Conservation (phyloP, 2,888 invertebrate species). For the Leucoptera coffeella region DNA sequence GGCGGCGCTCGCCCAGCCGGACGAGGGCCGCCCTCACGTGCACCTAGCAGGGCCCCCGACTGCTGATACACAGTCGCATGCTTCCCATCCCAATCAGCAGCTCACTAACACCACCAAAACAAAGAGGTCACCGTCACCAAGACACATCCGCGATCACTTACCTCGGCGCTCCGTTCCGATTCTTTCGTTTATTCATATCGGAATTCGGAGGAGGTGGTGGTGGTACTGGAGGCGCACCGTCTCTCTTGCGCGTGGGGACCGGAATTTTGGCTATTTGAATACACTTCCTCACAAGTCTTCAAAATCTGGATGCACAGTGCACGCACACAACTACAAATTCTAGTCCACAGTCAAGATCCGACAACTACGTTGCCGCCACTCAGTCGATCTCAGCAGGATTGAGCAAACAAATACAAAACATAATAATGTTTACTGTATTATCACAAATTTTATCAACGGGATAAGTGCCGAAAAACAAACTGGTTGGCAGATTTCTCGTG, state of each 20-base stretch:
- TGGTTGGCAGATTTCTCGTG: conserved; percentile 53
- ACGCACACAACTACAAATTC: too few relatives aligned
- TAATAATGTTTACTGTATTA: conserved; percentile 51
- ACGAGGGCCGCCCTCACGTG: too few relatives aligned
- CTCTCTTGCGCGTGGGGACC: conserved; percentile 77
- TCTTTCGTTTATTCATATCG: conserved; percentile 80
- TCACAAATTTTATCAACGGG: conserved; percentile 44
- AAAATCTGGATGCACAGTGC: conserved; percentile 56
- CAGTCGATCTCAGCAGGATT: too few relatives aligned
- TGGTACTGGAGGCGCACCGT: conserved; percentile 71
- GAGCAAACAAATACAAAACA: conserved; percentile 48
- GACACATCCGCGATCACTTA: conserved; percentile 41
- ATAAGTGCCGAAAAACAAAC: conserved; percentile 50
- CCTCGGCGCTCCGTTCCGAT: conserved; percentile 73
- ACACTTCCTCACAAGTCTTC: conserved; percentile 53
- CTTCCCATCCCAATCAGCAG: too few relatives aligned
- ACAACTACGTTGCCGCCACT: conserved; percentile 46
- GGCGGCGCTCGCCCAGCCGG: conserved; percentile 5
- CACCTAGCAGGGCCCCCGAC: too few relatives aligned
- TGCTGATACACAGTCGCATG: too few relatives aligned
- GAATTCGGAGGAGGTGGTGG: conserved; percentile 58
- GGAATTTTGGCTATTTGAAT: conserved; percentile 70
- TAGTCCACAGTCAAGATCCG: conserved; percentile 43
- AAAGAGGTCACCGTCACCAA: too few relatives aligned
- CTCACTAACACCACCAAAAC: too few relatives aligned